These are phyloP conservation scores for Dipodomys spectabilis DNA, from an alignment of 2,113 vertebrate species.

Conservation along the genomic window DNA sequence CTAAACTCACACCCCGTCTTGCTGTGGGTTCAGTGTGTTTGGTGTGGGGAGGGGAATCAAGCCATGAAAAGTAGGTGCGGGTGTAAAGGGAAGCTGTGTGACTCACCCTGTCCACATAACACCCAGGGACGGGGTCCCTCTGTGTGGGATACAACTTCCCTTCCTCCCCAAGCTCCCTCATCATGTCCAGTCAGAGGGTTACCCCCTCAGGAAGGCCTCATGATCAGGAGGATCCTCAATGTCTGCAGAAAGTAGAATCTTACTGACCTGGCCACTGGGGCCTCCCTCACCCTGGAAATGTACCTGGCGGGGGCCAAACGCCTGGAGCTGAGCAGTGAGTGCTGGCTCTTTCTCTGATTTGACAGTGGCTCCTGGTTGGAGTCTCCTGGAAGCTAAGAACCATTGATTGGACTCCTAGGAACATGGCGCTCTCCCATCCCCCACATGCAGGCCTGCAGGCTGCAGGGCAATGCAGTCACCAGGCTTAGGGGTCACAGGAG, in stretches of 20 bases:
- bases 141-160: not conserved
- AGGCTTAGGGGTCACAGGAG: too few relatives aligned
- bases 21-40: not conserved
- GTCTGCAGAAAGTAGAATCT: too few relatives aligned
- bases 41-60: not conserved
- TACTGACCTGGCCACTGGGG: too few relatives aligned
- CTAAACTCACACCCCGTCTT: not conserved
- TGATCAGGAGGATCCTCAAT: not conserved
- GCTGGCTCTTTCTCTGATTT: not conserved
- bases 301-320: not conserved
- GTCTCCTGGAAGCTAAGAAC: not conserved
- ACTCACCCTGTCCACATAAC: not conserved
- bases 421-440: too few relatives aligned
- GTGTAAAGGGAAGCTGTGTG: not conserved
- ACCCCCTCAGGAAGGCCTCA: not conserved
- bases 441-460: not conserved
- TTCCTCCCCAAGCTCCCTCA: too few relatives aligned
- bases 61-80: too few relatives aligned
- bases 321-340: not conserved
- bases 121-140: not conserved
- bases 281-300: not conserved
- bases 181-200: not conserved
- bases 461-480: too few relatives aligned
- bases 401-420: not conserved
- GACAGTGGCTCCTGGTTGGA: not conserved